Evolutionary conservation across 2,113 vertebrate species (phyloP).

Genomic region (Chaetops frenatus): DNA sequence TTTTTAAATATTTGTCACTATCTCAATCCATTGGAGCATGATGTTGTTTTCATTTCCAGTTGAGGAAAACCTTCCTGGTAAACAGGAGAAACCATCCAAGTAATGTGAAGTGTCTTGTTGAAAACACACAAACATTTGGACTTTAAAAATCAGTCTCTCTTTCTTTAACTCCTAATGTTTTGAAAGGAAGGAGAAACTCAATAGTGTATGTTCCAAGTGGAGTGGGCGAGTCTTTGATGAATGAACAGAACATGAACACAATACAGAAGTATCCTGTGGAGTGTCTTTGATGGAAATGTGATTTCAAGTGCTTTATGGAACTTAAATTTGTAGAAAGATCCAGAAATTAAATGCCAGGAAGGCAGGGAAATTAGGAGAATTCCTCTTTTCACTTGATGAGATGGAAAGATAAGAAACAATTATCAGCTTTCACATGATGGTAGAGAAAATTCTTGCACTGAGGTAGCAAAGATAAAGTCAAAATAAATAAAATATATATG

Average conservation of each 20-base stretch:
- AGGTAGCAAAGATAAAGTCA: not conserved
- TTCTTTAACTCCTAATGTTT: not conserved
- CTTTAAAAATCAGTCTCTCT: not conserved
- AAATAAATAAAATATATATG: not conserved
- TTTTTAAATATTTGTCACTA: not conserved
- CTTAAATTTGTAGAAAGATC: not conserved
- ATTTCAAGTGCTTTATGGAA: not conserved
- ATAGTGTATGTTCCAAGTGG: not conserved
- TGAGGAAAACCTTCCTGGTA: not conserved
- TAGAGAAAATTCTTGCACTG: not conserved
- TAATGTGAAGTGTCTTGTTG: not conserved
- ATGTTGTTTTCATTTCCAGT: not conserved
- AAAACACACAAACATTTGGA: not conserved
- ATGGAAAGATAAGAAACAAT: not conserved
- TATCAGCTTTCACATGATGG: not conserved
- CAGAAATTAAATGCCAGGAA: not conserved
- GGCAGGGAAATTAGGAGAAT: not conserved
- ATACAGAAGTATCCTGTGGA: not conserved
- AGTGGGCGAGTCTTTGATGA: not conserved
- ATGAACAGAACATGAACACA: not conserved
- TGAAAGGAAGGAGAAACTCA: constrained; percentile 1
- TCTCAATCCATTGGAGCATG: not conserved
- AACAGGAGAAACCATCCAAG: not conserved
- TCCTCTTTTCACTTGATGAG: not conserved
- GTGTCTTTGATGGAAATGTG: not conserved